phyloP scores from a whole-genome alignment of 2,797 vertebrate species.

The Numenius phaeopus region DNA sequence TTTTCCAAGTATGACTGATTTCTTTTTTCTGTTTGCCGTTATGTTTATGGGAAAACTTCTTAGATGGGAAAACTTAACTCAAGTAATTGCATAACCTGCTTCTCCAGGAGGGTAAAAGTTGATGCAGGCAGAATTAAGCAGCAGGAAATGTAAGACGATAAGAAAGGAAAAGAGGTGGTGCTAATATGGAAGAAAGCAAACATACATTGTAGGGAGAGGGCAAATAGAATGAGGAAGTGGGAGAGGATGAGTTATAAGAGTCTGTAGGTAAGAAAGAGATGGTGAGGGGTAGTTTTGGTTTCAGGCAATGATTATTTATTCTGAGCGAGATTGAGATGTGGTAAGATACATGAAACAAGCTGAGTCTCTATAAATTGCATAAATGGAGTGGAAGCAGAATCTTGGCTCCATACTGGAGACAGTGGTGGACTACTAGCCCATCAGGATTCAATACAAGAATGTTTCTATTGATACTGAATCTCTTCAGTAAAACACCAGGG shows the following conservation, averaged over 20 bases:
- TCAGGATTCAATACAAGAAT: neutral
- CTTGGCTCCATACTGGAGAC: neutral
- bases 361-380: neutral
- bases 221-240: neutral
- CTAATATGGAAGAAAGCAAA: neutral
- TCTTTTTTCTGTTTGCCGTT: neutral
- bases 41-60: neutral
- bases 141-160: neutral
- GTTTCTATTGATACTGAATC: neutral
- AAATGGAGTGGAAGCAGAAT: neutral
- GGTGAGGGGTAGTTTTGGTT: neutral
- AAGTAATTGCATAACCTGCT: neutral
- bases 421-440: neutral
- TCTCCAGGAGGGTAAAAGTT: neutral
- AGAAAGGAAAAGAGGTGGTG: neutral
- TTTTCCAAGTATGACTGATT: constrained; percentile 8
- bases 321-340: neutral
- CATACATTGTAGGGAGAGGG: neutral
- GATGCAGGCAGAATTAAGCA: neutral
- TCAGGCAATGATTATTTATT: neutral
- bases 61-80: neutral
- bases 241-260: neutral
- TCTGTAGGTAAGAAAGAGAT: accelerated
- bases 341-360: neutral
- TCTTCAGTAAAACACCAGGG: neutral